Base-by-base conservation (phyloP, 2,888 invertebrate genomes). In the Flexamia atlantica region DNA sequence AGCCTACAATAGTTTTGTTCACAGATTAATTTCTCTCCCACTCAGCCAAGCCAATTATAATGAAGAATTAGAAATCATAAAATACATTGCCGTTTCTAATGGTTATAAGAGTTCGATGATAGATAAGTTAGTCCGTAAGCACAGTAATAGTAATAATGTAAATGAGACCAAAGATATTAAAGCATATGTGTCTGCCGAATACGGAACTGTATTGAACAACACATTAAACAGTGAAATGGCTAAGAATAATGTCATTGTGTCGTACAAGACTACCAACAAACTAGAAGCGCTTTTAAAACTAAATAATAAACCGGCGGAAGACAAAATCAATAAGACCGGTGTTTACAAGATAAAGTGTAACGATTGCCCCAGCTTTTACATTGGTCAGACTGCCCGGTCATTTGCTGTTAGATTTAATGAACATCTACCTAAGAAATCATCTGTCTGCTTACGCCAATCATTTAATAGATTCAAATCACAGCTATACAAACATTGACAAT, bases 381-480 rank as follows among this genome's bases (percentile, higher is more conserved):
- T 68, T 17, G 30, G 36, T 17, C 68, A 68, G 17, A 68, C 68
- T 30, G 28, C 30, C 28, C 17, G 68, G 68, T 32, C 4, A 17
- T 68, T 68, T n/a, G 20, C 2, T 1, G 2, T 4, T 5, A 3
- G 68, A 23, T 68, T 68, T 17, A 68, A 68, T 14, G 36, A 68
- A 68, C 68, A 68, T n/a, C 10, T 68, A 2, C 68, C 68, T 17
- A 68, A 36, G 68, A 68, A 68, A 30, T 32, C 68, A 17, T 17
- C 68, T 2, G 23, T 68, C 68, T 5, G 68, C 68, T 7, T 68
- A 68, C n/a, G 36, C 68, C 68, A 68, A 68, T n/a, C 68, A 68
- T 23, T n/a, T 68, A 5, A 68, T 68, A 7, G 14, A 68, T 30
- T 7, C 4, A 4, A 68, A 68, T 1, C 68, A 68, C 14, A 68